Evolutionary conservation across 2,888 invertebrate genomes (phyloP).

Genomic region (Heteromurus nitidus): DNA sequence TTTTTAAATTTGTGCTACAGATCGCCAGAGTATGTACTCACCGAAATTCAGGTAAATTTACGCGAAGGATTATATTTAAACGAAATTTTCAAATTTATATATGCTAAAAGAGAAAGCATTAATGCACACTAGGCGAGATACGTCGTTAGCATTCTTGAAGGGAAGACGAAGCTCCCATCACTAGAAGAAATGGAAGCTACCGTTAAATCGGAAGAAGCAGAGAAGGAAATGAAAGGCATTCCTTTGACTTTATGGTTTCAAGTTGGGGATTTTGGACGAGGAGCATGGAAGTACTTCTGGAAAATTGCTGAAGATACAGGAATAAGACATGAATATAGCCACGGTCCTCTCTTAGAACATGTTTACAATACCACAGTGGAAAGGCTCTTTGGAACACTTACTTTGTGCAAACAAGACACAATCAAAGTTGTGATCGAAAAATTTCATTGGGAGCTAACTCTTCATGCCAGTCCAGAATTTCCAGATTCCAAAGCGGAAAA

Average conservation of each 20-base stretch:
- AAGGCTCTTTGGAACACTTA: conserved; percentile 24
- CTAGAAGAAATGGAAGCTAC: conserved; percentile 37
- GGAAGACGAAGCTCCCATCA: conserved; percentile 15
- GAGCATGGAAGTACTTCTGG: not conserved
- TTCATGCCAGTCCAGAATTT: not conserved
- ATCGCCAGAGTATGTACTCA: conserved; percentile 7
- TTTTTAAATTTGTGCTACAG: conserved; percentile 34
- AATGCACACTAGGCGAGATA: conserved; percentile 12
- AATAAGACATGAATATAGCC: conserved; percentile 18
- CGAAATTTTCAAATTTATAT: not conserved
- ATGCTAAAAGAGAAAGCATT: not conserved
- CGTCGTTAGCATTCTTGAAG: conserved; percentile 19
- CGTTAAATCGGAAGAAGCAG: conserved; percentile 10
- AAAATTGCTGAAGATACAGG: conserved; percentile 30
- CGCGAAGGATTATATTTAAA: too few relatives aligned
- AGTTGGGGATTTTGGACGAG: conserved; percentile 28
- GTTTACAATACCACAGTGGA: not conserved
- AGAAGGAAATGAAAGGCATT: conserved; percentile 9
- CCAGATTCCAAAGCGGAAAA: conserved; percentile 30
- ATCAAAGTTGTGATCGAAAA: conserved; percentile 2
- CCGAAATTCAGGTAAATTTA: conserved; percentile 41
- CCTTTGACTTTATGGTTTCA: conserved; percentile 22
- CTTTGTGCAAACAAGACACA: conserved; percentile 9
- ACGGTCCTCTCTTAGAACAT: conserved; percentile 6
- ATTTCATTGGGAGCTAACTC: not conserved